Conservation (phyloP, 2,888 invertebrate species). For the Ditula angustiorana region DNA sequence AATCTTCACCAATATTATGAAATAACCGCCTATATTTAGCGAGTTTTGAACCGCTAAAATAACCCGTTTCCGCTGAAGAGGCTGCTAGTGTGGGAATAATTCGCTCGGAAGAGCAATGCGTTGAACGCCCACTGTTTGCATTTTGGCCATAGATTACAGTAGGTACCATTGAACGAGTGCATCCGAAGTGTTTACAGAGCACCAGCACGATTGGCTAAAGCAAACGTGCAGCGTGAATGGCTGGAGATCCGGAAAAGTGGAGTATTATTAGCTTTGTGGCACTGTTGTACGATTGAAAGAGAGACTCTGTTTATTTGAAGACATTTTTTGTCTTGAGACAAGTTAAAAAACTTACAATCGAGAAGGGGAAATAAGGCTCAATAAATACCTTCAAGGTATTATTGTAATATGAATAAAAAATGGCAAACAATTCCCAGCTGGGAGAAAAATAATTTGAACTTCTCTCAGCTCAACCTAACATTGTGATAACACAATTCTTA, state of each 20-base stretch:
- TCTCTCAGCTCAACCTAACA: background rate
- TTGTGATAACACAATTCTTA: conserved; percentile 10
- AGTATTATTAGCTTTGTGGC: conserved; percentile 2
- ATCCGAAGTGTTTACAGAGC: conserved; percentile 31
- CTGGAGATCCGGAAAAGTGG: background rate
- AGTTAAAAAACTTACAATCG: too few species aligned
- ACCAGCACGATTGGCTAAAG: conserved; percentile 24
- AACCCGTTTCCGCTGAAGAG: conserved; percentile 10
- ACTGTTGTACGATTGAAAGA: background rate
- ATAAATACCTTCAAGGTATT: too few species aligned
- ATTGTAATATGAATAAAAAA: background rate
- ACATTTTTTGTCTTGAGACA: too few species aligned
- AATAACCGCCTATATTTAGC: conserved; percentile 16
- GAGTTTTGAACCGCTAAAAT: conserved; percentile 16
- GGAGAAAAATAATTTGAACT: background rate
- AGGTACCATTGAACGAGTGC: conserved; percentile 23
- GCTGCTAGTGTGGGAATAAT: conserved; percentile 22
- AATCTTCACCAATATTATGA: background rate
- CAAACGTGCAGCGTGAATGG: background rate
- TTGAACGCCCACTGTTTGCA: conserved; percentile 17
- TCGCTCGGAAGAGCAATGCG: conserved; percentile 20
- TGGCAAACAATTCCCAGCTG: background rate
- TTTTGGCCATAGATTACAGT: conserved; percentile 31
- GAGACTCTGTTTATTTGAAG: too few species aligned
- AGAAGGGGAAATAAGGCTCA: too few species aligned